These are phyloP conservation scores for Pogonognathellus flavescens DNA, from an alignment of 1,140 invertebrate species.

Conservation along the genomic window DNA sequence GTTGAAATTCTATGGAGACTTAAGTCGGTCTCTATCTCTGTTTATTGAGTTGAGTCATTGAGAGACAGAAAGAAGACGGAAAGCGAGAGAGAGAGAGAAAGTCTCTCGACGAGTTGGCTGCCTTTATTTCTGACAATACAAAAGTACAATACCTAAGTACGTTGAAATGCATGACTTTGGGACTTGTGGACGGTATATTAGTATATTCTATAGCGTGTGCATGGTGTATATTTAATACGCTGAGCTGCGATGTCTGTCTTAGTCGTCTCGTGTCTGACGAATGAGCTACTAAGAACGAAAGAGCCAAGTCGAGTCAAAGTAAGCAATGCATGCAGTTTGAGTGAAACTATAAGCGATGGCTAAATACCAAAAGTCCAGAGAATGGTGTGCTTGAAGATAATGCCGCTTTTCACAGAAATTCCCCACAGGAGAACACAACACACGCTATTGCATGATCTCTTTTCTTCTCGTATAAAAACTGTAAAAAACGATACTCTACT, in stretches of 20 bases:
- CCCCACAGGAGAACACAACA: constrained; percentile 7
- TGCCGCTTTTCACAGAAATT: constrained; percentile 28
- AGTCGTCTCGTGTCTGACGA: constrained; percentile 19
- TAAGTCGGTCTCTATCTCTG: not conserved
- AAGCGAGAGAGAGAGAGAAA: too few relatives aligned
- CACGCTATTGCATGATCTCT: not conserved
- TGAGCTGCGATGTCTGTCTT: constrained; percentile 17
- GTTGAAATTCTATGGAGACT: not conserved
- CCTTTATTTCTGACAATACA: constrained; percentile 9
- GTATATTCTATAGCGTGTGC: too few relatives aligned
- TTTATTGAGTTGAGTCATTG: not conserved
- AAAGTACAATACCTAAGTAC: constrained; percentile 42
- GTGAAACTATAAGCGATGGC: not conserved
- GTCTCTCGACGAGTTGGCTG: not conserved
- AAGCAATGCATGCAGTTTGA: not conserved
- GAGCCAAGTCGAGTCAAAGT: not conserved
- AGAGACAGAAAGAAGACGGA: too few relatives aligned
- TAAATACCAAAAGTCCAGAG: not conserved
- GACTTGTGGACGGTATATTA: not conserved
- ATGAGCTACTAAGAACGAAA: not conserved
- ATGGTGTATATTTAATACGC: too few relatives aligned
- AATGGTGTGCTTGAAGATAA: constrained; percentile 39
- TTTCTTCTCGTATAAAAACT: not conserved
- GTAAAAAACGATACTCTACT: not conserved
- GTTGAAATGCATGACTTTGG: constrained; percentile 29